Base-by-base conservation (phyloP, 2,113 vertebrate genomes). In the Atractosteus spatula region DNA sequence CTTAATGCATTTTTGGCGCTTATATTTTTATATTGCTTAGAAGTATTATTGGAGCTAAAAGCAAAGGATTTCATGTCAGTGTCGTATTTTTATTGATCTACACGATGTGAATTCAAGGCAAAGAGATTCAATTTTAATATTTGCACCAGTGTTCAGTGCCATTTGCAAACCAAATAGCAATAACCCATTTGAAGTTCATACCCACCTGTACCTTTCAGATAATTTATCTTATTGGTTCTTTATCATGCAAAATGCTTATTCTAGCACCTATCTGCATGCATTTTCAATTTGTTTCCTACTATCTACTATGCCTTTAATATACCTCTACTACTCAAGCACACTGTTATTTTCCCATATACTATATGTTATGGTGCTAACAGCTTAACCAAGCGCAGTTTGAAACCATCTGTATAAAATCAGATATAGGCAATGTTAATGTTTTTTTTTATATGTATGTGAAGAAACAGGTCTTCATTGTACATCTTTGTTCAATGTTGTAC, bases 201-300 rank as follows among this genome's bases (percentile, higher is more conserved):
- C 11, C 41, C 2, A 8, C 42, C 63, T 42, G 41, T 41, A 7
- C 2, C 41, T 42, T 13, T 41, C 5, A 51, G 42, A 17, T 14
- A 51, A 61, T 6, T 13, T 6, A 8, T n/a, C 5, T 55, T 2
- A 10, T 47, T 51, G 8, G 41, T 5, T n/a, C 11, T 12, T 17
- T 14, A 14, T 3, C 5, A 51, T 51, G 47, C 47, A 56, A 61
- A 42, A 17, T 17, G 64, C 68, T 80, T 70, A 54, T 77, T 17
- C 78, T 71, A 80, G 54, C 79, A 76, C 79, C 71, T 76, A 78
- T 82, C 77, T 83, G 85, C 84, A 87, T 84, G 85, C 70, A 71
- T 56, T 69, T 75, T 69, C 66, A 70, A 71, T 59, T 82, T 69
- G 29, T 29, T 29, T 29, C 29, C 51, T 78, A 68, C 65, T 7